These are phyloP conservation scores for Ptycholaimellus sp. DNA, from an alignment of 2,888 invertebrate genomes.

Conservation along the genomic window DNA sequence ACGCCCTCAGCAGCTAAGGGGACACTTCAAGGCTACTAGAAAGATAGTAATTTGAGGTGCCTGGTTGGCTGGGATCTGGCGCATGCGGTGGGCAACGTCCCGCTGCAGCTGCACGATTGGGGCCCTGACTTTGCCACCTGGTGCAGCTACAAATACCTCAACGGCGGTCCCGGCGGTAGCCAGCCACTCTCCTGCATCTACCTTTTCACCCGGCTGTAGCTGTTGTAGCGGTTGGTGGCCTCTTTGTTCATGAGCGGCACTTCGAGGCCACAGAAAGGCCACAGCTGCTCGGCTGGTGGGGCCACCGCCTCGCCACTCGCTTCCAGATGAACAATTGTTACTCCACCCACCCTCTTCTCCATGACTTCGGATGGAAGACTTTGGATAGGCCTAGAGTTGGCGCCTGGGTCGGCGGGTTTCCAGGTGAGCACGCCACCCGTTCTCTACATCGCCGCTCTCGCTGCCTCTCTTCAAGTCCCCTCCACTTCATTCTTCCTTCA, in stretches of 20 bases:
- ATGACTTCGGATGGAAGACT: neutral
- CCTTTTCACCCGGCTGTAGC: neutral
- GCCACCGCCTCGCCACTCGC: conserved; percentile 31
- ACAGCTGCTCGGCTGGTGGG: conserved; percentile 37
- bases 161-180: conserved; percentile 19
- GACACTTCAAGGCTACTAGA: neutral
- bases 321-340: conserved; percentile 33
- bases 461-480: conserved; percentile 30
- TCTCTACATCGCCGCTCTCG: conserved; percentile 29
- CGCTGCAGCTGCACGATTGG: conserved; percentile 36
- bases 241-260: conserved; percentile 33
- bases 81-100: conserved; percentile 37
- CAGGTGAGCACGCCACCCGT: conserved; percentile 35
- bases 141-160: conserved; percentile 37
- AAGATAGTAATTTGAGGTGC: conserved; percentile 22
- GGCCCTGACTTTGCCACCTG: conserved; percentile 39
- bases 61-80: conserved; percentile 38
- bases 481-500: conserved; percentile 2
- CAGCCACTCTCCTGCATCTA: neutral
- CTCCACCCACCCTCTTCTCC: conserved; percentile 2
- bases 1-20: neutral
- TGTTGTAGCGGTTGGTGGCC: conserved; percentile 31
- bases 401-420: conserved; percentile 31
- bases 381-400: conserved; percentile 28
- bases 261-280: conserved; percentile 24